Evolutionary conservation across 2,797 vertebrate genomes (phyloP).

Genomic region (Melanotaenia maccullochi): DNA sequence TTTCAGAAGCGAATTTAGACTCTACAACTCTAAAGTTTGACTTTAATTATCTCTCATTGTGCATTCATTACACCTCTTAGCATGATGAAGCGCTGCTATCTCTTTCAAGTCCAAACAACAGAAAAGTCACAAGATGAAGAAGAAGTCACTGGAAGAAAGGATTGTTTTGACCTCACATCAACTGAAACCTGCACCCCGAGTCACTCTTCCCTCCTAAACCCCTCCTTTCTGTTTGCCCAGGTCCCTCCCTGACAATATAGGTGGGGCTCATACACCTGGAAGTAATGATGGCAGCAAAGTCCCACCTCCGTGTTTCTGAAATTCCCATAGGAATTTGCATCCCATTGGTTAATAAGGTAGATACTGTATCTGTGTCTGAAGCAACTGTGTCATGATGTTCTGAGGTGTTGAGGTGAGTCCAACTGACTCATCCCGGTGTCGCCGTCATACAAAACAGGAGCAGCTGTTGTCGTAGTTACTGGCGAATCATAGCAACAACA

Average conservation of each 20-base stretch:
- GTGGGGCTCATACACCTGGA: slow-evolving; percentile 72
- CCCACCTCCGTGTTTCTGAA: slow-evolving; percentile 30
- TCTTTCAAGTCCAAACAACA: neutral
- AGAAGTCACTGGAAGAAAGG: slow-evolving; percentile 19
- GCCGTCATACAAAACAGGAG: slow-evolving; percentile 14
- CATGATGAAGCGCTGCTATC: slow-evolving; percentile 40
- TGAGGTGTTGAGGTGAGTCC: slow-evolving; percentile 9
- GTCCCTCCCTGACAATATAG: slow-evolving; percentile 59
- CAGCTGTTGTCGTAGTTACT: slow-evolving; percentile 55
- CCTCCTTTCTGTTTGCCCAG: slow-evolving; percentile 18
- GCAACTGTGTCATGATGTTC: neutral
- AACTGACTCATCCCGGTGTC: slow-evolving; percentile 47
- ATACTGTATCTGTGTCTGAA: neutral
- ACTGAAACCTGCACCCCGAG: slow-evolving; percentile 34
- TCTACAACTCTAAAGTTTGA: slow-evolving; percentile 1
- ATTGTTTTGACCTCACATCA: slow-evolving; percentile 40
- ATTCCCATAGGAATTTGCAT: slow-evolving; percentile 59
- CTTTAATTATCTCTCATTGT: neutral
- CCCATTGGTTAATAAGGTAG: slow-evolving; percentile 18
- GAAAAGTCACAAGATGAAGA: slow-evolving; percentile 22
- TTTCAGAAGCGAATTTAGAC: slow-evolving; percentile 4
- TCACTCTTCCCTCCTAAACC: slow-evolving; percentile 30
- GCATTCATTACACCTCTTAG: slow-evolving; percentile 20
- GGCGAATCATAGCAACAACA: slow-evolving; percentile 45
- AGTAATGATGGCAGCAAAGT: slow-evolving; percentile 24